Percentiles rank a stretch among this genome's conserved stretches.
Conservation (phyloP, 64 coral and sea anemone species). For the Pocillopora verrucosa region DNA sequence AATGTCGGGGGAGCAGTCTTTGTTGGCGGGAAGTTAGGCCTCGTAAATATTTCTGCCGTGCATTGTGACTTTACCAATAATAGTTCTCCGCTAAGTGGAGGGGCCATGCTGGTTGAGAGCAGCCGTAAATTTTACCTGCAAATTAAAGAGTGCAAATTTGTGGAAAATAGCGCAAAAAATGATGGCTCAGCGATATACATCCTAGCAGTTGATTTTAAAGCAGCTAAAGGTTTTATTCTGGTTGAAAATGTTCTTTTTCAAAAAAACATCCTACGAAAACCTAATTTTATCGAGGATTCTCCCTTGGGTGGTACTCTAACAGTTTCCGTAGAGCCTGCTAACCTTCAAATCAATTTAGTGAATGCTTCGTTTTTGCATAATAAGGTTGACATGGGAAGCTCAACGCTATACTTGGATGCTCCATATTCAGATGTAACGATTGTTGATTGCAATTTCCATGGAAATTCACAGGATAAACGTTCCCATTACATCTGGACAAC, state of each 20-base stretch:
- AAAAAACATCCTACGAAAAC: neutral
- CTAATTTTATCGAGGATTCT: neutral
- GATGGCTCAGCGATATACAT: neutral
- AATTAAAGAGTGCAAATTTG: neutral
- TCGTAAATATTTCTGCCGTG: neutral
- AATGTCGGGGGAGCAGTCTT: neutral
- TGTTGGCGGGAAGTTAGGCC: neutral
- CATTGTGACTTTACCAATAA: neutral
- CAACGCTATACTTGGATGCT: neutral
- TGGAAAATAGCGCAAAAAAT: neutral
- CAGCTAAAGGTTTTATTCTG: neutral
- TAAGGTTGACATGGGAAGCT: neutral
- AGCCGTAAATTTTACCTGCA: neutral
- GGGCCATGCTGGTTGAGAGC: neutral
- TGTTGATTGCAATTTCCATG: neutral
- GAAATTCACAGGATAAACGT: neutral
- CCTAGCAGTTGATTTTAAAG: neutral
- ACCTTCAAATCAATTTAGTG: neutral
- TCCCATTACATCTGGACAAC: neutral
- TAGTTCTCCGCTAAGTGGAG: neutral
- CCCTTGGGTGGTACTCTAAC: neutral
- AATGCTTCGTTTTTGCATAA: neutral
- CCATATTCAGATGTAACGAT: neutral
- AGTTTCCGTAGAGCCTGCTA: neutral
- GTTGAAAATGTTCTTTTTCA: neutral